phyloP scores from a whole-genome alignment of 2,888 invertebrate genomes.

The Dasypogon diadema region DNA sequence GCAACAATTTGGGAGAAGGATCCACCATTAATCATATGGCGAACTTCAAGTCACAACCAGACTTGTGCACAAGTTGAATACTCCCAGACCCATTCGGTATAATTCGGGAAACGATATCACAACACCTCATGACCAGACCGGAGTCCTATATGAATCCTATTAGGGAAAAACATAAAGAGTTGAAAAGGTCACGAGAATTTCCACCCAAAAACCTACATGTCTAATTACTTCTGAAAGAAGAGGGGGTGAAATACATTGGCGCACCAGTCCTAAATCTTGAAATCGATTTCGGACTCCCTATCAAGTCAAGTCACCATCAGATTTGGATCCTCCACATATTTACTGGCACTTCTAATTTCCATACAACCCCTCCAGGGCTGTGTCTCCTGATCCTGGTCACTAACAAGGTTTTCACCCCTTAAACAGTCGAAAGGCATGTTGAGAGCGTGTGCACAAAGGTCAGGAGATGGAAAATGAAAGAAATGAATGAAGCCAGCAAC shows the following conservation, averaged over 20 bases:
- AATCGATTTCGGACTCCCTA: conserved; percentile 8
- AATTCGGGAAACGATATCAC: too few relatives aligned
- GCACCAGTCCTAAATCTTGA: too few relatives aligned
- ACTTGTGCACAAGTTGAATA: too few relatives aligned
- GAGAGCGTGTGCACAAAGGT: background rate
- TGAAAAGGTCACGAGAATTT: too few relatives aligned
- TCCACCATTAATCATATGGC: conserved; percentile 39
- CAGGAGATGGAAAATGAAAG: conserved; percentile 2
- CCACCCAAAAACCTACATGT: too few relatives aligned
- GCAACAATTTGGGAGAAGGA: conserved; percentile 37
- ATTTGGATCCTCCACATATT: background rate
- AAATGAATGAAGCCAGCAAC: conserved; percentile 34
- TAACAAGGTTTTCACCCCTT: background rate
- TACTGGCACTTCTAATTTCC: conserved; percentile 7
- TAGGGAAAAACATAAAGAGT: too few relatives aligned
- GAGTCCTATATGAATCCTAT: too few relatives aligned
- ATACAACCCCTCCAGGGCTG: conserved; percentile 15
- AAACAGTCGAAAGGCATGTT: background rate
- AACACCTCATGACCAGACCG: too few relatives aligned
- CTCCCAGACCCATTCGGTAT: too few relatives aligned
- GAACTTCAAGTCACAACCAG: background rate
- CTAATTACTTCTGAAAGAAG: too few relatives aligned
- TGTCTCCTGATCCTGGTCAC: background rate
- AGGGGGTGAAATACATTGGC: too few relatives aligned
- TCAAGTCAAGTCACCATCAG: background rate